Evolutionary conservation across 2,888 invertebrate genomes (phyloP).

Genomic region (Ormyrus pomaceus): DNA sequence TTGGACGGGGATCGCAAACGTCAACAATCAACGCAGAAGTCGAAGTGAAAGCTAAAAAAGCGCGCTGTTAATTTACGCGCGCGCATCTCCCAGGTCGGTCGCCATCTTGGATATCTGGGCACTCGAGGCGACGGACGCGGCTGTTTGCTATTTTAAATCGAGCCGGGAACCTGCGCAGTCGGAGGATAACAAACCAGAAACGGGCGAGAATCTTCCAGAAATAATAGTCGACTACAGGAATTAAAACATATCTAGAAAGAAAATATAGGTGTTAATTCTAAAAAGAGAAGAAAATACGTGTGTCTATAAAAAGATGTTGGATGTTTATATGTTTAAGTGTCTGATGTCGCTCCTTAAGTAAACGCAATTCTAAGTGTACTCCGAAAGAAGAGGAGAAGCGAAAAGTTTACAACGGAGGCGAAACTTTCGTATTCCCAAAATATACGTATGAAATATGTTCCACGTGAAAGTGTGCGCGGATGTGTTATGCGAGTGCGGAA

Average conservation of each 20-base stretch:
- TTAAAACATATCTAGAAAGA: not conserved
- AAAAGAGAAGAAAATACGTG: not conserved
- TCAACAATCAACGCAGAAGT: not conserved
- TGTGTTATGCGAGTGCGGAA: not conserved
- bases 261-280: not conserved
- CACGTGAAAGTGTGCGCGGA: not conserved
- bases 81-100: not conserved
- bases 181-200: not conserved
- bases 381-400: not conserved
- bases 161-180: not conserved
- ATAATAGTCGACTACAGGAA: not conserved
- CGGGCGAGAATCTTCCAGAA: not conserved
- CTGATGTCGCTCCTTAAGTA: not conserved
- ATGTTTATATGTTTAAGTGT: not conserved
- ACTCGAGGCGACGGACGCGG: not conserved
- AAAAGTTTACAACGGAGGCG: not conserved
- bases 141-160: constrained; percentile 5
- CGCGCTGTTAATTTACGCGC: not conserved
- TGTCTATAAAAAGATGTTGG: not conserved
- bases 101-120: not conserved
- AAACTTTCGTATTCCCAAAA: not conserved
- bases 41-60: not conserved
- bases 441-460: not conserved
- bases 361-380: not conserved
- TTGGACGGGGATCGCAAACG: too few species aligned